Percentiles rank a stretch among this genome's conserved stretches.
These are phyloP conservation scores for Isotomurus palustris DNA, from an alignment of 2,888 invertebrate genomes.

Conservation along the genomic window DNA sequence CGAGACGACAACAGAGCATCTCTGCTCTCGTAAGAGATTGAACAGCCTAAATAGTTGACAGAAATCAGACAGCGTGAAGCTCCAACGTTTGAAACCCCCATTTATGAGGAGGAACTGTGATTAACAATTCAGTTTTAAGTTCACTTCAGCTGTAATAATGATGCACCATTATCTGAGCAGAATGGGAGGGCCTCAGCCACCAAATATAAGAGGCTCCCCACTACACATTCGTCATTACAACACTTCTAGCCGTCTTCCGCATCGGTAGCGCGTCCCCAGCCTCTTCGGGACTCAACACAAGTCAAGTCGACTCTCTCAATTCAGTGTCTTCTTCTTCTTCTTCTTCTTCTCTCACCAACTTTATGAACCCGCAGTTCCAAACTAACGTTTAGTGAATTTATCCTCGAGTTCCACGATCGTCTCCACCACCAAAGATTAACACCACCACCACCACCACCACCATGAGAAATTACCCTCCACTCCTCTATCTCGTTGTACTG, in stretches of 20 bases:
- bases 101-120: neutral
- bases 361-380: no score
- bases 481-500: neutral
- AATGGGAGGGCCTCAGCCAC: constrained; percentile 17
- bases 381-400: no score
- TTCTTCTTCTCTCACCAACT: neutral
- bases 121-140: constrained; percentile 21
- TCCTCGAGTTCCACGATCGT: neutral
- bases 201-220: constrained; percentile 21
- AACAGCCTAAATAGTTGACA: constrained; percentile 22
- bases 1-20: constrained; percentile 31
- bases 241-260: neutral
- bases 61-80: constrained; percentile 42
- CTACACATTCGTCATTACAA: neutral
- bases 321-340: neutral
- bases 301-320: neutral
- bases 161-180: constrained; percentile 6
- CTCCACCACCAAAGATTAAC: neutral
- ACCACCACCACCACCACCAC: no score
- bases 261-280: neutral
- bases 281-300: no score
- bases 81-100: constrained; percentile 4
- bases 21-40: neutral
- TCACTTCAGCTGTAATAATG: constrained; percentile 31
- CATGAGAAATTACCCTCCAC: neutral